Conservation (phyloP, 1,140 invertebrate genomes). For the Hycleus cichorii region DNA sequence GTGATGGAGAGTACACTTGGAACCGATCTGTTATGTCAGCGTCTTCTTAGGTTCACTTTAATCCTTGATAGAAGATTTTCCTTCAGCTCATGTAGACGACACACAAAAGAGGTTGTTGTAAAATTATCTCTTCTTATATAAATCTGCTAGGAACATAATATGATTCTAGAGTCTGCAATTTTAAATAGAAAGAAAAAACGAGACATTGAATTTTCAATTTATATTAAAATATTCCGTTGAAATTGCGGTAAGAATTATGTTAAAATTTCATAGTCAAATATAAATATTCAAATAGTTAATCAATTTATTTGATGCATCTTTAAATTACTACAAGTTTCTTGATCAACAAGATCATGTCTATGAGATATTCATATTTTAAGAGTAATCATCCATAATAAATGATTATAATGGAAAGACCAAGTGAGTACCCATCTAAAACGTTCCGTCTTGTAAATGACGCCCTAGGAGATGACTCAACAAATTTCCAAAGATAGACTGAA, state of each 20-base stretch:
- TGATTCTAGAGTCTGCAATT: slow-evolving; percentile 9
- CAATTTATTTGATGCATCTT: too few relatives aligned
- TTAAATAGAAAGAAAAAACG: slow-evolving; percentile 10
- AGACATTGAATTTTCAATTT: slow-evolving; percentile 7
- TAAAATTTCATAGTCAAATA: too few relatives aligned
- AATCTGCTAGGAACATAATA: slow-evolving; percentile 10
- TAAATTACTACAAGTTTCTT: too few relatives aligned
- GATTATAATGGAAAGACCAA: not conserved
- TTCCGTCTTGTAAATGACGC: slow-evolving; percentile 8
- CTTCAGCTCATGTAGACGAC: slow-evolving; percentile 13
- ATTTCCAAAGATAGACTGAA: slow-evolving; percentile 7
- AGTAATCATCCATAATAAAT: too few relatives aligned
- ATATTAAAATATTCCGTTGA: slow-evolving; percentile 4
- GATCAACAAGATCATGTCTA: too few relatives aligned
- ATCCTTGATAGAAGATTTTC: slow-evolving; percentile 17
- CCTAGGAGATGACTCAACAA: slow-evolving; percentile 10
- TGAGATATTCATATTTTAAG: too few relatives aligned
- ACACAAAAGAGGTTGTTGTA: slow-evolving; percentile 20
- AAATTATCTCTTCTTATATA: slow-evolving; percentile 17
- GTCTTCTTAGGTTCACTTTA: slow-evolving; percentile 13
- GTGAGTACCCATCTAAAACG: slow-evolving; percentile 6
- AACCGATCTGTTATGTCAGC: slow-evolving; percentile 19
- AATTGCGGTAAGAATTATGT: too few relatives aligned
- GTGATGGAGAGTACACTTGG: slow-evolving; percentile 10
- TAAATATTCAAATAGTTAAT: too few relatives aligned